These are phyloP conservation scores for Amazona vittata DNA, from an alignment of 2,113 vertebrate species.

Conservation along the genomic window DNA sequence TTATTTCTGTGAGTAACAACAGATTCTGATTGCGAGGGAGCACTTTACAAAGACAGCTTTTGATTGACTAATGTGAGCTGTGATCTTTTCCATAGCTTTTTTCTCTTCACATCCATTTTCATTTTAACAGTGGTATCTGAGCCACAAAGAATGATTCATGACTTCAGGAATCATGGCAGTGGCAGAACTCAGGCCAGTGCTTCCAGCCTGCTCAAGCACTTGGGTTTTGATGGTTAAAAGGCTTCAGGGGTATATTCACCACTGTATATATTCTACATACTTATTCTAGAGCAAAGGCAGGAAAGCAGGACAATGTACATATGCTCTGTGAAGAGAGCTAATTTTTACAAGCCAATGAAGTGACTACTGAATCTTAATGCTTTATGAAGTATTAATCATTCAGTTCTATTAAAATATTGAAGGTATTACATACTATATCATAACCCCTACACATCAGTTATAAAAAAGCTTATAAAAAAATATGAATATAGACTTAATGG, in stretches of 20 bases:
- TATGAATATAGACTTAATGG: background rate
- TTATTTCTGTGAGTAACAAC: background rate
- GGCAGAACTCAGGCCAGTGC: background rate
- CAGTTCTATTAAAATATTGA: background rate
- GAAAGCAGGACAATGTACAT: background rate
- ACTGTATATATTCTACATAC: background rate
- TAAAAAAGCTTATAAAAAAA: background rate
- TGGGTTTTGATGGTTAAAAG: background rate
- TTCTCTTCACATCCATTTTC: background rate
- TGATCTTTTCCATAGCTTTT: background rate
- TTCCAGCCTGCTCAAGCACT: background rate
- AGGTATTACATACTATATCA: background rate
- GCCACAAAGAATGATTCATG: background rate
- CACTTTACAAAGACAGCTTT: background rate
- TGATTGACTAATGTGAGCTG: conserved; percentile 5
- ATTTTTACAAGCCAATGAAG: background rate
- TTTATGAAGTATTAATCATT: background rate
- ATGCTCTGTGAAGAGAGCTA: background rate
- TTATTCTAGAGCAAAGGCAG: background rate
- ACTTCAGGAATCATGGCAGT: background rate
- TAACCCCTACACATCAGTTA: background rate
- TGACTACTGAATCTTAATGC: background rate
- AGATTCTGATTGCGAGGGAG: background rate
- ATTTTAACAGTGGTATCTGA: background rate
- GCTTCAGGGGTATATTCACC: background rate